These are phyloP conservation scores for Araneus ventricosus DNA, from an alignment of 1,140 invertebrate genomes.

Conservation along the genomic window DNA sequence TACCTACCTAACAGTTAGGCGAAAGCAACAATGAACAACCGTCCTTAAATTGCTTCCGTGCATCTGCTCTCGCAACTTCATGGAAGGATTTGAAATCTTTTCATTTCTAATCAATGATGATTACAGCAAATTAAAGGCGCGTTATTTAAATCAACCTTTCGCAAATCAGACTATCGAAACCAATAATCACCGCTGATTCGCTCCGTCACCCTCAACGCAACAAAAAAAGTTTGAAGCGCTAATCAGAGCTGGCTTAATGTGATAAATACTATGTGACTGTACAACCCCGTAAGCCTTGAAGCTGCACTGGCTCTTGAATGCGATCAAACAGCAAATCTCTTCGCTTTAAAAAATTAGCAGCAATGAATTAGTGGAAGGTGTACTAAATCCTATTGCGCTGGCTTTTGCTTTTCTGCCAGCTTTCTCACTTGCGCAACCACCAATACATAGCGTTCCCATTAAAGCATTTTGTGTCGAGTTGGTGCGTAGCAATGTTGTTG, in stretches of 20 bases:
- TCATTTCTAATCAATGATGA: conserved; percentile 31
- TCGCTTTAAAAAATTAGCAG: conserved; percentile 10
- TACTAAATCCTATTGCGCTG: not conserved
- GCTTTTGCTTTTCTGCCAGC: not conserved
- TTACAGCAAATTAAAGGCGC: conserved; percentile 9
- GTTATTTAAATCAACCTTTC: conserved; percentile 52
- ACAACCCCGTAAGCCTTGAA: not conserved
- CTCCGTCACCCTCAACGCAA: not conserved
- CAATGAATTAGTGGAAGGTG: not conserved
- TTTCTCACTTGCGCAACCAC: not conserved
- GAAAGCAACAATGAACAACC: too few species aligned
- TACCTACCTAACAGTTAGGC: too few species aligned
- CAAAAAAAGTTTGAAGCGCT: conserved; percentile 39
- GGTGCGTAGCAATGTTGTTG: too few species aligned
- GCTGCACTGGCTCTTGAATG: not conserved
- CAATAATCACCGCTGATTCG: conserved; percentile 35
- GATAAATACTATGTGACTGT: conserved; percentile 48
- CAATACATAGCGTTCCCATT: not conserved
- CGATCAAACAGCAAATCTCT: not conserved
- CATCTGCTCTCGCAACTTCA: too few species aligned
- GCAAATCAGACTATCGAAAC: conserved; percentile 45
- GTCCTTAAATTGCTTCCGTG: too few species aligned
- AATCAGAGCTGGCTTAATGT: conserved; percentile 47
- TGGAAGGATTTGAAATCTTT: not conserved
- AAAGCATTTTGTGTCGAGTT: too few species aligned